These are phyloP conservation scores for Stegodyphus dumicola DNA, from an alignment of 1,140 invertebrate species.

Conservation along the genomic window DNA sequence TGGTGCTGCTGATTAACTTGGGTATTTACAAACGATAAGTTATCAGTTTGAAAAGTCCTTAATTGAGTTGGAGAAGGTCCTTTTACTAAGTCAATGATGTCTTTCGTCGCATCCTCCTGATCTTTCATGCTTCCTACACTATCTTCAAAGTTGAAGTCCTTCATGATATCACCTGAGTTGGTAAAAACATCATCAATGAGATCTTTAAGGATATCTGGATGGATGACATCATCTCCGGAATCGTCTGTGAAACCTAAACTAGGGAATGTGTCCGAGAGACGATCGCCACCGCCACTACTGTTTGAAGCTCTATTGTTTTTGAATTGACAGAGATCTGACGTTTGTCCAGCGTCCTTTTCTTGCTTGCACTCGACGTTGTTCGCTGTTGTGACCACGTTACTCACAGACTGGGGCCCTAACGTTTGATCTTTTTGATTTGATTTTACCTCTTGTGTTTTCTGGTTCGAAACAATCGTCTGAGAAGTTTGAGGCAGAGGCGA, in stretches of 20 bases:
- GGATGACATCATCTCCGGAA: slow-evolving; percentile 81
- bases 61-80: slow-evolving; percentile 12
- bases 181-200: slow-evolving; percentile 82
- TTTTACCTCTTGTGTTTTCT: background rate
- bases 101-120: slow-evolving; percentile 75
- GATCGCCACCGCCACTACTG: background rate
- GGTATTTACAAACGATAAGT: slow-evolving; percentile 15
- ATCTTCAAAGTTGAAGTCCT: slow-evolving; percentile 75
- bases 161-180: slow-evolving; percentile 77
- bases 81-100: slow-evolving; percentile 66
- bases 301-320: slow-evolving; percentile 8
- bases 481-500: slow-evolving; percentile 70
- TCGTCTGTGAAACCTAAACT: slow-evolving; percentile 80
- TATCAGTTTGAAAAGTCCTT: slow-evolving; percentile 25
- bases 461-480: background rate
- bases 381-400: background rate
- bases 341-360: slow-evolving; percentile 69
- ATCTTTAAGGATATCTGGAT: slow-evolving; percentile 86
- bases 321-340: slow-evolving; percentile 34
- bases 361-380: slow-evolving; percentile 80
- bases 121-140: slow-evolving; percentile 39
- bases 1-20: background rate
- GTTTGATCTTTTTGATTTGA: background rate
- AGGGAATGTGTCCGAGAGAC: slow-evolving; percentile 74
- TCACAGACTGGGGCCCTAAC: background rate